Base-by-base conservation (phyloP, 2,888 invertebrate genomes). In the Galerucella calmariensis region DNA sequence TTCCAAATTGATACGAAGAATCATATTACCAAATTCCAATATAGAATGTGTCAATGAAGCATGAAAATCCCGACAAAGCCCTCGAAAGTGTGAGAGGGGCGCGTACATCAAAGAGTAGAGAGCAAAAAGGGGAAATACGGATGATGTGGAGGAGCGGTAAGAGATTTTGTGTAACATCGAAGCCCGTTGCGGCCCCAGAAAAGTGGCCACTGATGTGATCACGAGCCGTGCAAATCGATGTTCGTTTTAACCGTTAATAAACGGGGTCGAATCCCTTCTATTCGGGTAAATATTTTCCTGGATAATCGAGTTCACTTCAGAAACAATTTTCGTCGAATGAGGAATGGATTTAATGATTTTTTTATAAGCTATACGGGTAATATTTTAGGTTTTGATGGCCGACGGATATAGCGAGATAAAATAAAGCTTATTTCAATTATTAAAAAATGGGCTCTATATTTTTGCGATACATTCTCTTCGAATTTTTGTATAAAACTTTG, bases 221-320 rank as follows among this genome's bases (percentile, higher is more conserved):
- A 86, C 85, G 84, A 85, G 82, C 84, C 85, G 86, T 86, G 85
- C 85, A 86, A 86, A 86, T 86, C 86, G 86, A 86, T 86, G 86
- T 86, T 85, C 85, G 85, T 82, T 85, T 85, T 84, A 80, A 82
- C 84, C 84, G 83, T 82, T 82, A 79, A 82, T 75, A 75, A 72
- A 72, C 68, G 75, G 68, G 72, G 71, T 70, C 70, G 70, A 70
- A 70, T 70, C 65, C 70, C 79, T 74, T 69, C 73, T 59, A 67
- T 66, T 72, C 67, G 67, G 53, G 67, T 67, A 72, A 72, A 67
- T 67, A 72, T 72, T 67, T 67, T 61, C 72, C 72, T 16, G 67
- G 67, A 67, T 72, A 68, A 72, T 72, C 67, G 67, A 67, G 61
- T 59, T 67, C 61, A 59, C 67, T 72, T 67, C 72, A 44, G 62